Conservation (phyloP, 1,140 invertebrate genomes). For the Telenomus remus region DNA sequence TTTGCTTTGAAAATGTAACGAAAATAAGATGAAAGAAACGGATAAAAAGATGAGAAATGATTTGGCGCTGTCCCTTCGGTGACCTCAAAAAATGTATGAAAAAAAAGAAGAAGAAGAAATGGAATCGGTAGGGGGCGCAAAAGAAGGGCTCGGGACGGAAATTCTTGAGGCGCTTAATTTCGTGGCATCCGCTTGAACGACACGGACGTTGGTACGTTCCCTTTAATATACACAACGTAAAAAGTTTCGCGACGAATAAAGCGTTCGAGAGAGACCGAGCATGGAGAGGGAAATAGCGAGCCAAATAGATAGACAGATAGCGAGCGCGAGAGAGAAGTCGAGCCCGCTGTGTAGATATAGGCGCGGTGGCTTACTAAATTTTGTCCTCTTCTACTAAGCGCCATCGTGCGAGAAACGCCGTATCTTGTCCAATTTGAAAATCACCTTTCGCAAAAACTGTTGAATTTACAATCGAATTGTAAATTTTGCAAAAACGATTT, state of each 20-base stretch:
- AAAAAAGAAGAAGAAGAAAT: neutral
- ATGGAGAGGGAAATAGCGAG: slow-evolving; percentile 49
- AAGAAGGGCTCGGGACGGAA: neutral
- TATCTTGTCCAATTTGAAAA: neutral
- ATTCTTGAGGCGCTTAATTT: slow-evolving; percentile 63
- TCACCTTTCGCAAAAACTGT: too few species aligned
- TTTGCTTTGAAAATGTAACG: too few species aligned
- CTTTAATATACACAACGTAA: slow-evolving; percentile 74
- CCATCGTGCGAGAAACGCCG: neutral
- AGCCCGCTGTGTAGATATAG: slow-evolving; percentile 49
- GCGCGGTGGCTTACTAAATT: slow-evolving; percentile 30
- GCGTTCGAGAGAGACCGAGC: slow-evolving; percentile 60
- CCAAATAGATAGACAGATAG: slow-evolving; percentile 58
- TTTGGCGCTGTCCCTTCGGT: too few species aligned
- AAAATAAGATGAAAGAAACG: too few species aligned
- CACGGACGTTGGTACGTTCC: slow-evolving; percentile 68
- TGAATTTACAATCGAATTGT: too few species aligned
- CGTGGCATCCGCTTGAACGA: slow-evolving; percentile 68
- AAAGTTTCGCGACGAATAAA: slow-evolving; percentile 74
- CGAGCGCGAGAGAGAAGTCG: slow-evolving; percentile 52
- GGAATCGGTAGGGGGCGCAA: neutral
- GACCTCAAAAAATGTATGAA: neutral
- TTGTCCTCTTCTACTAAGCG: slow-evolving; percentile 35
- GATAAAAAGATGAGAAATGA: too few species aligned
- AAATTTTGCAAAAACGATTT: too few species aligned